Conservation (phyloP, 2,797 vertebrate species). For the Sternotherus odoratus region DNA sequence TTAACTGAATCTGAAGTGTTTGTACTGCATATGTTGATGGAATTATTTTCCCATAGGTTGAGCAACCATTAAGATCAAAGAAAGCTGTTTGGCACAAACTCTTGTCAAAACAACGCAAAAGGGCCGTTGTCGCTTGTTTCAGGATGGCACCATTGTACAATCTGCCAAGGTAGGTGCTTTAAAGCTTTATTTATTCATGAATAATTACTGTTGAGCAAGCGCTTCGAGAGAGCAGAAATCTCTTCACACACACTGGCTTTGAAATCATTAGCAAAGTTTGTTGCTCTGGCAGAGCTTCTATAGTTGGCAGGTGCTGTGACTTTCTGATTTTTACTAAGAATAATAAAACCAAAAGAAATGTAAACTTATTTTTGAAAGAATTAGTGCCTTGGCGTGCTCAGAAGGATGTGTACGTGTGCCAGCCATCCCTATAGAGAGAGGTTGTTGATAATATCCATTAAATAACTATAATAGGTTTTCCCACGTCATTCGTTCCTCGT, state of each 20-base stretch:
- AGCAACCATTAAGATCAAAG: constrained; percentile 97
- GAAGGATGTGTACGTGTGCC: neutral
- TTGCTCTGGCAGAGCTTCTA: neutral
- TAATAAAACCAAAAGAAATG: neutral
- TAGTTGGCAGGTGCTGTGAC: neutral
- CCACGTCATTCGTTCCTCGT: neutral
- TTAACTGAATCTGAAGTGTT: neutral
- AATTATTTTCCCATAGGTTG: constrained; percentile 86
- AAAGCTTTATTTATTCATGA: neutral
- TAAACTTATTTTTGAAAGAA: neutral
- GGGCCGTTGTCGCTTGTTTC: constrained; percentile 98
- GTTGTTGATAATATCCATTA: neutral
- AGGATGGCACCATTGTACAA: constrained; percentile 99
- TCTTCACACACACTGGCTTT: neutral
- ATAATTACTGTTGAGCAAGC: neutral
- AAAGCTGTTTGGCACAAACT: constrained; percentile 99
- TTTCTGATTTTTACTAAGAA: neutral
- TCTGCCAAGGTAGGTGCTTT: constrained; percentile 89
- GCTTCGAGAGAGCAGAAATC: neutral
- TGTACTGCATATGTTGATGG: neutral
- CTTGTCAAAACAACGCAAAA: constrained; percentile 96
- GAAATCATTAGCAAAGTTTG: neutral
- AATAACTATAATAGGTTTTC: neutral
- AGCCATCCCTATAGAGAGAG: neutral
- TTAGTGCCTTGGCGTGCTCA: neutral